These are phyloP conservation scores for Cottoperca gobio DNA, from an alignment of 2,797 vertebrate species.

Conservation along the genomic window DNA sequence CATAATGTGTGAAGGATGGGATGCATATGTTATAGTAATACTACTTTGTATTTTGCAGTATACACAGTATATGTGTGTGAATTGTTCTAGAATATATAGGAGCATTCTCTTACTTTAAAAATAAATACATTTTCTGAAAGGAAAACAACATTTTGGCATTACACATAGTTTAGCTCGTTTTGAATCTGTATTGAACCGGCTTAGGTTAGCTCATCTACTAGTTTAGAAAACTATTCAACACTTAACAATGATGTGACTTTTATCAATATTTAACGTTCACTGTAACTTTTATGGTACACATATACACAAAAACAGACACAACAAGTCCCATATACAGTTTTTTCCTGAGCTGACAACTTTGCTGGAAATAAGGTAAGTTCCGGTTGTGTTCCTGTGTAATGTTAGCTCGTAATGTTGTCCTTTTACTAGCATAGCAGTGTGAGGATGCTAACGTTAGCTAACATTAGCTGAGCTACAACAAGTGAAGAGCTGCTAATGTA, in stretches of 20 bases:
- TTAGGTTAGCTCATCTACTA: neutral
- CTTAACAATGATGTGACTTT: neutral
- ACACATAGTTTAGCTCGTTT: neutral
- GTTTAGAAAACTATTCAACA: neutral
- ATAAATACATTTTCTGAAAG: neutral
- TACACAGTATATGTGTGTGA: too few species aligned
- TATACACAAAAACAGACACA: neutral
- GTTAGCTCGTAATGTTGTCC: neutral
- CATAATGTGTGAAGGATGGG: neutral
- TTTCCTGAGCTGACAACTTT: neutral
- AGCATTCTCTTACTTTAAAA: neutral
- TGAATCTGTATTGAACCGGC: neutral
- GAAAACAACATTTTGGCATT: neutral
- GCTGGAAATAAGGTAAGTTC: neutral
- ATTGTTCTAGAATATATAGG: too few species aligned
- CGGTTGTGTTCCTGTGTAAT: neutral
- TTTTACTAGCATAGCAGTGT: neutral
- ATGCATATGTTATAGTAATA: neutral
- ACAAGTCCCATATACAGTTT: neutral
- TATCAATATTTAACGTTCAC: neutral
- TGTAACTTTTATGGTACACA: neutral
- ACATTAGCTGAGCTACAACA: conserved; percentile 43
- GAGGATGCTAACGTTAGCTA: conserved; percentile 36
- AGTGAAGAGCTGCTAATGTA: conserved; percentile 27
- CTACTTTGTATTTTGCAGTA: too few species aligned